phyloP scores from a whole-genome alignment of 2,113 vertebrate species.

The Cyprinodon tularosa region DNA sequence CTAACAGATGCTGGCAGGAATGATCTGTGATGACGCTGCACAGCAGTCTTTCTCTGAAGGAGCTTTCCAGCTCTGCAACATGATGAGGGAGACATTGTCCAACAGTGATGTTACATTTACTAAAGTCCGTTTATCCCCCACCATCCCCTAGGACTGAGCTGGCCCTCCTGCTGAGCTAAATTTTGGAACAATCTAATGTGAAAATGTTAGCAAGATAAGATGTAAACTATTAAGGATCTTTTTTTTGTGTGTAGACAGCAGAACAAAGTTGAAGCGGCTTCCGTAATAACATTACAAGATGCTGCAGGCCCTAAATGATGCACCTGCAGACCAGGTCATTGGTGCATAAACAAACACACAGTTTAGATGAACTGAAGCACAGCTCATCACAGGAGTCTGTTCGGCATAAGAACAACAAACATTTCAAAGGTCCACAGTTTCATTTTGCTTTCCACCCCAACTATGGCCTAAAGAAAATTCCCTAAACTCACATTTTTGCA shows the following conservation, averaged over 20 bases:
- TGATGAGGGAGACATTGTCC: too few species aligned
- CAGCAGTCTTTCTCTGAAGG: too few species aligned
- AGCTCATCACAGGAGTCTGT: constrained; percentile 7
- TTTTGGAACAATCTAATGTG: not conserved
- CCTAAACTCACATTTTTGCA: not conserved
- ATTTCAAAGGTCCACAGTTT: not conserved
- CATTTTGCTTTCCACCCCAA: not conserved
- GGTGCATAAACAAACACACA: constrained; percentile 6
- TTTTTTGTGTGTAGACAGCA: not conserved
- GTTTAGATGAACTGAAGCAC: not conserved
- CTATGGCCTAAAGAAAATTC: not conserved
- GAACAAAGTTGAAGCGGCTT: not conserved
- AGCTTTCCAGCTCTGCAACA: too few species aligned
- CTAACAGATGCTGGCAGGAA: too few species aligned
- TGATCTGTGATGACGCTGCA: too few species aligned
- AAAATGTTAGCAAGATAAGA: constrained; percentile 5
- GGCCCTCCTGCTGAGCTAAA: too few species aligned
- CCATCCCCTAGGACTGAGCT: too few species aligned
- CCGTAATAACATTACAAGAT: not conserved
- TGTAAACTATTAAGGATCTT: not conserved
- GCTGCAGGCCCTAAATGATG: not conserved
- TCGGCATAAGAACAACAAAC: constrained; percentile 22
- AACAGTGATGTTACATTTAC: too few species aligned
- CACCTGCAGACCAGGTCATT: not conserved
- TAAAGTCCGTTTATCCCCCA: too few species aligned